Base-by-base conservation (phyloP, 2,113 vertebrate species). In the Vulpes lagopus region DNA sequence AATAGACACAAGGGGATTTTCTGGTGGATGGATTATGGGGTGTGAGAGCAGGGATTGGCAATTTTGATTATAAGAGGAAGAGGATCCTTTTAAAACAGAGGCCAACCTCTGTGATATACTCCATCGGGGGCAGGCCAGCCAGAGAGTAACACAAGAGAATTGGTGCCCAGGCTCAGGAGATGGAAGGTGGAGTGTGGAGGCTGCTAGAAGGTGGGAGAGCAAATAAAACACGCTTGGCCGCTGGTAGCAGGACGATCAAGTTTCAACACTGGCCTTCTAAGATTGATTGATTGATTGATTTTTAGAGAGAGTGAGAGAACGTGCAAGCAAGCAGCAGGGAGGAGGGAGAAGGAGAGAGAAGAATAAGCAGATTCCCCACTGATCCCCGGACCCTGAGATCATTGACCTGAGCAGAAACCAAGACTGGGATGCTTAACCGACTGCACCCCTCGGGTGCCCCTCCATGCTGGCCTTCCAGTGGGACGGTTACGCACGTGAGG, bases 381-480 rank as follows among this genome's bases (percentile, higher is more conserved):
- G 32, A 9, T 67, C 65, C 32, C 30, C n/a, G 16, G 65, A 69
- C 65, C 16, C 65, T 69, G 32, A 69, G 17, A 69, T n/a, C 65
- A 69, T 69, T 69, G 65, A 69, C 65, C 65, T 69, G 32, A 69
- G 65, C 32, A 15, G 1, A 69, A 69, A 69, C 32, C 65, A 69
- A 69, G 65, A 69, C 15, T 69, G 2, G 16, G 65, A 19, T 19
- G 16, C 65, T 69, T n/a, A 69, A n/a, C 65, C 32, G n/a, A n/a
- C 65, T 25, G 27, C n/a, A 32, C 32, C 32, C n/a, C 32, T 8
- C 32, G n/a, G 65, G 65, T n/a, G 65, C 32, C 32, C 16, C 65
- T 8, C 12, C 64, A 17, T 9, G 4, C n/a, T 49, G 19, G 9
- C 64, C 11, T 0, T 38, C 83, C 15, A 0, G 7, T 10, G 10